phyloP scores from a whole-genome alignment of 2,888 invertebrate genomes.

The Coenonympha arcania region DNA sequence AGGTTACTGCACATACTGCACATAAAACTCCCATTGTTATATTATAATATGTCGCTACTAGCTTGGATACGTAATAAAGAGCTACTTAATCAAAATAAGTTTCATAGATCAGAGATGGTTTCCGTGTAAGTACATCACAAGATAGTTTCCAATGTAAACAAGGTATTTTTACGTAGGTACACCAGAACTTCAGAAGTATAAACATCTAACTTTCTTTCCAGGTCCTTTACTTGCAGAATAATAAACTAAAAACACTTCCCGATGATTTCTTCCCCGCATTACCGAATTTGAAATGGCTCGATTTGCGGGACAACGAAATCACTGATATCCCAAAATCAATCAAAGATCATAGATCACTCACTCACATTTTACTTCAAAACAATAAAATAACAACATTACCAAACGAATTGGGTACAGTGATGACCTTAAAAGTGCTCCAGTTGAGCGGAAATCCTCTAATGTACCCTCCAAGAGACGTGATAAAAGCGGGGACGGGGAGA shows the following conservation, averaged over 20 bases:
- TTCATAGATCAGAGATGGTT: too few relatives aligned
- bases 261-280: constrained; percentile 74
- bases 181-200: too few relatives aligned
- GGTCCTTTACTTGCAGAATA: constrained; percentile 68
- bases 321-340: constrained; percentile 71
- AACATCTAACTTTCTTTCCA: constrained; percentile 43
- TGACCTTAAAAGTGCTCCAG: constrained; percentile 76
- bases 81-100: too few relatives aligned
- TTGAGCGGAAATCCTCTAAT: constrained; percentile 75
- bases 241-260: constrained; percentile 69
- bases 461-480: constrained; percentile 72
- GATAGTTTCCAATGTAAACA: too few relatives aligned
- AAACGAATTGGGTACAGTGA: constrained; percentile 76
- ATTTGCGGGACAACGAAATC: constrained; percentile 76
- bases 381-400: constrained; percentile 76
- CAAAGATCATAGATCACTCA: constrained; percentile 72
- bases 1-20: too few relatives aligned
- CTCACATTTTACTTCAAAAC: constrained; percentile 77
- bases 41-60: too few relatives aligned
- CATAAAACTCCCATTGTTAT: too few relatives aligned
- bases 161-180: too few relatives aligned
- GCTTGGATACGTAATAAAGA: too few relatives aligned
- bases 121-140: too few relatives aligned
- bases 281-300: constrained; percentile 76
- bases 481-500: constrained; percentile 65